phyloP scores from a whole-genome alignment of 2,113 vertebrate genomes.

The Neoarius graeffei region DNA sequence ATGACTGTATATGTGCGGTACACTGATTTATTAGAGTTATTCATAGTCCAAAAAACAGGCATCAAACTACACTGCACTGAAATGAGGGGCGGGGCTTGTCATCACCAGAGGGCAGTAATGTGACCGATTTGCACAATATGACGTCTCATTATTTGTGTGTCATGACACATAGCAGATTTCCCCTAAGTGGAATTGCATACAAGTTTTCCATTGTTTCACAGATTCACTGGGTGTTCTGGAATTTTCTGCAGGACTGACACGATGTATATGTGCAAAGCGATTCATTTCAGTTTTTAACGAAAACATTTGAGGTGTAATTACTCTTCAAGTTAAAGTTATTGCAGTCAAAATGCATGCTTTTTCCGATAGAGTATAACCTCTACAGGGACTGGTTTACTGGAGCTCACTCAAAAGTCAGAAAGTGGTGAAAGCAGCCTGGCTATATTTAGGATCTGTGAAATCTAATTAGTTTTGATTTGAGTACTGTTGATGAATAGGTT shows the following conservation, averaged over 20 bases:
- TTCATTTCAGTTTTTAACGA: background rate
- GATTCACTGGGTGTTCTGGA: background rate
- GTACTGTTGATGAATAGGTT: background rate
- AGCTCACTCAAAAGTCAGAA: background rate
- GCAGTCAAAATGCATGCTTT: background rate
- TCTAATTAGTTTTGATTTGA: background rate
- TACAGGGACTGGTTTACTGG: background rate
- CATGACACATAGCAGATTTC: background rate
- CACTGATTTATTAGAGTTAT: background rate
- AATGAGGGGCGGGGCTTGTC: background rate
- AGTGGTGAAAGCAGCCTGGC: background rate
- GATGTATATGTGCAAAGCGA: background rate
- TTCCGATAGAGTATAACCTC: background rate
- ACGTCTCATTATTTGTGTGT: background rate
- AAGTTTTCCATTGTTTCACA: background rate
- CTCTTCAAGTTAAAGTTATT: background rate
- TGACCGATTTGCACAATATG: background rate
- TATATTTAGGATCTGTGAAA: slow-evolving; percentile 13
- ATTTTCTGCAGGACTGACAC: background rate
- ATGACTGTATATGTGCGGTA: background rate
- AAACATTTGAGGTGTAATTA: background rate
- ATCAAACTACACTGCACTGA: background rate
- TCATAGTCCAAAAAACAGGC: background rate
- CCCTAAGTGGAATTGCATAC: background rate
- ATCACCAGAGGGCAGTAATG: background rate